Base-by-base conservation (phyloP, 2,113 vertebrate genomes). In the Butorides virescens region DNA sequence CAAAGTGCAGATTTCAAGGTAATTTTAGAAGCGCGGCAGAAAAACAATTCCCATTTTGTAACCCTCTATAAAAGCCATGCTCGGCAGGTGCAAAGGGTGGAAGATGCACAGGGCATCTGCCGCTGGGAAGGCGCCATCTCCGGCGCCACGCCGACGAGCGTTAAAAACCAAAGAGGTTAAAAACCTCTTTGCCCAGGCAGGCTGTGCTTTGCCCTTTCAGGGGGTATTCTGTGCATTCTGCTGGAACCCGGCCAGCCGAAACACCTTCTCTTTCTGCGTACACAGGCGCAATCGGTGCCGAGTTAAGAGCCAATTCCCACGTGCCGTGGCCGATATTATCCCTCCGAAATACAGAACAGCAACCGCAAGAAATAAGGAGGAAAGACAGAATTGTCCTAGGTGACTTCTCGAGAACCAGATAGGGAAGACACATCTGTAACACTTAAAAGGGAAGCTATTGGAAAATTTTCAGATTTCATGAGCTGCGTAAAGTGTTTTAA, bases 91-190 rank as follows among this genome's bases (percentile, higher is more conserved):
- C 21, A 6, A 23, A 29, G 16, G 47, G 70, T 26, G 58, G 47
- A 50, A n/a, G 58, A 66, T 5, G 53, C 27, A 7, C 13, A 39
- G 44, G 15, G 39, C 52, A 36, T 9, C 47, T 2, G 3, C 50
- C 10, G n/a, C 19, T 3, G 29, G 62, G 63, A 29, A 55, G 58
- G 52, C 3, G 0, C 50, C 13, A 11, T 15, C 68, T 34, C 37
- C 11, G 27, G 19, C 5, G 0, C 21, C 61, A 21, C 3, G 1
- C 5, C 5, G 1, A 61, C 5, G 4, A 39, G 39, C 39, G 39
- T 39, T 39, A 39, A 39, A 39, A 39, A 39, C 39, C 39, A 11
- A 39, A 39, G 39, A 39, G 39, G 39, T 39, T 39, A 39, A 47
- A 63, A n/a, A 3, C 7, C 15, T 10, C 10, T 61, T 23, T 3